These are phyloP conservation scores for Proteles cristata DNA, from an alignment of 2,113 vertebrate species.

Conservation along the genomic window DNA sequence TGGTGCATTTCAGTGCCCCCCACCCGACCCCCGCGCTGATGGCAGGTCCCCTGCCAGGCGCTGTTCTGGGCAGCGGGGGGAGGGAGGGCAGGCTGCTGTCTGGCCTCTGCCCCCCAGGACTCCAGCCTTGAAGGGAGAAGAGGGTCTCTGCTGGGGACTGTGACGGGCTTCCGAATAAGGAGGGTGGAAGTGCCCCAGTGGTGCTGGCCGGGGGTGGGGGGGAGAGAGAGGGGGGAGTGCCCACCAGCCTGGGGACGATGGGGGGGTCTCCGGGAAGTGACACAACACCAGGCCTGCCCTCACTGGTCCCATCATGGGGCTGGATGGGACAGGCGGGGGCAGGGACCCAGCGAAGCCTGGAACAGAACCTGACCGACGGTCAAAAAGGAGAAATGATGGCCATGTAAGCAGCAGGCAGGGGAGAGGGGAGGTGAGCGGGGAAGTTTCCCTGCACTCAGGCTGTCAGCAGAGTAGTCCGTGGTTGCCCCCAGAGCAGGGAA, in stretches of 20 bases:
- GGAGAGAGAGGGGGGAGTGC: too few relatives aligned
- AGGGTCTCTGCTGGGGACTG: neutral
- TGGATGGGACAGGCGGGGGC: neutral
- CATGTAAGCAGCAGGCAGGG: neutral
- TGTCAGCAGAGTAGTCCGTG: neutral
- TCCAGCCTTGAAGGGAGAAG: neutral
- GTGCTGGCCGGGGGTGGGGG: neutral
- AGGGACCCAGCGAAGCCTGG: neutral
- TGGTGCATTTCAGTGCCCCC: neutral
- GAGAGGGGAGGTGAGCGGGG: too few relatives aligned
- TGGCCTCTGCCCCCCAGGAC: neutral
- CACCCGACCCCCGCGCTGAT: neutral
- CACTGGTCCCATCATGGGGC: neutral
- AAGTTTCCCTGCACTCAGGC: neutral
- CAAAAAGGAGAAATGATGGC: neutral
- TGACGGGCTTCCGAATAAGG: accelerated
- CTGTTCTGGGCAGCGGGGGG: neutral
- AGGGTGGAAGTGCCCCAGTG: accelerated
- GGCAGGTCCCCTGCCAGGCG: neutral
- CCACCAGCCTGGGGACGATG: neutral
- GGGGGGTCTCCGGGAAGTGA: neutral
- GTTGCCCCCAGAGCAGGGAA: neutral
- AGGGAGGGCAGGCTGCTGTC: neutral
- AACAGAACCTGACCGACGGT: neutral
- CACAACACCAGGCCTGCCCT: neutral